Base-by-base conservation (phyloP, 53 echinoderm and acorn worm genomes). In the Pentamera pediparva region DNA sequence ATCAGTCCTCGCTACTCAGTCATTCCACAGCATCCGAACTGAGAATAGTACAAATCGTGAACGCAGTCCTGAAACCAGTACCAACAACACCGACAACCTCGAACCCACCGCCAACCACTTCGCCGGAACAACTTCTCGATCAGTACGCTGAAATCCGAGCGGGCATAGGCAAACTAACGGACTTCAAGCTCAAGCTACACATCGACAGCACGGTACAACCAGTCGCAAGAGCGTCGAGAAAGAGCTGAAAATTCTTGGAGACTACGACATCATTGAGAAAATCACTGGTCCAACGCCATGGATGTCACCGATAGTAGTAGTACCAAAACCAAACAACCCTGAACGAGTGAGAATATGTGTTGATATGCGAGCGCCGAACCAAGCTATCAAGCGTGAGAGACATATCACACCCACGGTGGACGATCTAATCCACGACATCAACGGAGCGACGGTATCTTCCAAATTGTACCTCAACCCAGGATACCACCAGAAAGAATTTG, bases 161-260 rank as follows among this genome's bases (percentile, higher is more conserved):
- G 0, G 87, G 82, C 24, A 86, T 86, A 35, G 86, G 81, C 11
- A 86, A 86, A 37, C 48, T 86, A 32, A 81, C 76, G 33, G 86
- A 80, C 25, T 75, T 56, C 17, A 39, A 80, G 31, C 76, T 86
- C 59, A 76, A 81, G 30, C 39, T 86, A 32, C 77, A 81, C 53
- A 76, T 86, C 5, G 77, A 86, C 51, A 32, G 53, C 10, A 52
- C 48, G 6, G 78, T 86, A 9, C 50, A 28, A 37, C 64, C 87
- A 40, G 59, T 70, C 17, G 59, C 65, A 39, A 78, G 81, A 61
- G 58, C 56, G 45, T 79, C 10, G 79, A 64, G 30, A 62, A 76
- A 3, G 67, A 82, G 49, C 65, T 83, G 2, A 26, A 37, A 13
- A 50, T 39, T n/a, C 70, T 77, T 33, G 43, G 67, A 49, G 21